Percentiles rank a stretch among this genome's conserved stretches.
These are phyloP conservation scores for Drosophila prosaltans DNA, from an alignment of 1,140 invertebrate genomes.

Conservation along the genomic window DNA sequence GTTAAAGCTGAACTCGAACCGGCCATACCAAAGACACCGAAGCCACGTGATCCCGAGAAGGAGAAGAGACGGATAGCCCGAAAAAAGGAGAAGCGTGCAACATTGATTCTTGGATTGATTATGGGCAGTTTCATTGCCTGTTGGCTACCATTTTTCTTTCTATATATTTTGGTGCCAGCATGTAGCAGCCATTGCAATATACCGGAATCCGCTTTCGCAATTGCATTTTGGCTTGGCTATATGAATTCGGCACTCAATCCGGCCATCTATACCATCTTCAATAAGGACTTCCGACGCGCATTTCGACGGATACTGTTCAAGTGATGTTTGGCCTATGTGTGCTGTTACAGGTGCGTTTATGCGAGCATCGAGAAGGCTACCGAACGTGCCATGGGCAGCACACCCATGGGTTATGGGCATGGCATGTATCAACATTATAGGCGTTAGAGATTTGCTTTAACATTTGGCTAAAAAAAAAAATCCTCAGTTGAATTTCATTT, in stretches of 20 bases:
- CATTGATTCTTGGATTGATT: conserved; percentile 97
- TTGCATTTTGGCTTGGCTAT: conserved; percentile 99
- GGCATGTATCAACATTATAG: conserved; percentile 82
- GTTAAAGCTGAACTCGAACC: conserved; percentile 84
- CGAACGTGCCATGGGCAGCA: conserved; percentile 83
- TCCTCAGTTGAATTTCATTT: conserved; percentile 24
- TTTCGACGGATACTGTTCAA: conserved; percentile 97
- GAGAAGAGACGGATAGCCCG: conserved; percentile 96
- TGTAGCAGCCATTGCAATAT: conserved; percentile 89
- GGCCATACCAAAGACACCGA: conserved; percentile 87
- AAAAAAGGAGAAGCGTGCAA: conserved; percentile 98
- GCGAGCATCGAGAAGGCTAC: conserved; percentile 83
- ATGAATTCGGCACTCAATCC: conserved; percentile 99
- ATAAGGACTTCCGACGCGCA: conserved; percentile 98
- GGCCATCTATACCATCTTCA: conserved; percentile 99
- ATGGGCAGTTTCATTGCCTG: conserved; percentile 99
- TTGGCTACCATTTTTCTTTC: conserved; percentile 99
- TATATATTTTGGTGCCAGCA: conserved; percentile 94
- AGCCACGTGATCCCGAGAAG: conserved; percentile 93
- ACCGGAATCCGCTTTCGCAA: conserved; percentile 93
- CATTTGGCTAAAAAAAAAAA: conserved; percentile 1
- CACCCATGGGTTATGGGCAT: conserved; percentile 82
- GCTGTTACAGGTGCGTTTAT: conserved; percentile 87
- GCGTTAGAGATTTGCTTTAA: conserved; percentile 81
- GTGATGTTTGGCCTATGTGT: conserved; percentile 92